phyloP scores from a whole-genome alignment of 2,797 vertebrate genomes.

The Enteromius afrohamiltoni region DNA sequence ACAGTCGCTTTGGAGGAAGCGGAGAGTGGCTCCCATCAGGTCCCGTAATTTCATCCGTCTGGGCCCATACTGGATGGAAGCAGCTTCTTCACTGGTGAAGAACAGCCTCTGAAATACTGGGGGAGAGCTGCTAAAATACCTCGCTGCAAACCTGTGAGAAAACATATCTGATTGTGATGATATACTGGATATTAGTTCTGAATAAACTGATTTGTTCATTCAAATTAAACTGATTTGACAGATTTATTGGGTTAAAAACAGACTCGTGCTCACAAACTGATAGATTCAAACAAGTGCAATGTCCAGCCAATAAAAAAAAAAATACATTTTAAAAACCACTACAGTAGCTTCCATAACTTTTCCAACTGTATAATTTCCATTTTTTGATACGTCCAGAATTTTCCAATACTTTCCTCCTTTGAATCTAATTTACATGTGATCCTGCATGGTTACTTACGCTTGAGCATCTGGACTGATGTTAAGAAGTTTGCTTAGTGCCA shows the following conservation, averaged over 20 bases:
- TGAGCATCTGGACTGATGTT: constrained; percentile 87
- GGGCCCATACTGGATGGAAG: constrained; percentile 88
- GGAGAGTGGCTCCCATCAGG: constrained; percentile 94
- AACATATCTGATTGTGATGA: neutral
- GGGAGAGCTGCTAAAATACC: constrained; percentile 87
- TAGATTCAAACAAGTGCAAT: neutral
- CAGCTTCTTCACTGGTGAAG: constrained; percentile 90
- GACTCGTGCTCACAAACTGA: too few species aligned
- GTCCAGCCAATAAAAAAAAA: neutral
- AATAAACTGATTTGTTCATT: neutral
- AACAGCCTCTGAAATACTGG: constrained; percentile 97
- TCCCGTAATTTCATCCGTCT: constrained; percentile 96
- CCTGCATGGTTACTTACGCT: constrained; percentile 79
- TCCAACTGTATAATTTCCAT: neutral
- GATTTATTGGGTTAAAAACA: neutral
- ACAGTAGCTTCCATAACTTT: neutral
- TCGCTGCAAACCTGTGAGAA: constrained; percentile 85
- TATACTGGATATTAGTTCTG: too few species aligned
- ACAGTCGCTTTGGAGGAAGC: constrained; percentile 88
- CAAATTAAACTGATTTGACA: neutral
- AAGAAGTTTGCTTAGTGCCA: constrained; percentile 93
- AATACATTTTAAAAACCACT: neutral
- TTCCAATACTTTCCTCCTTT: neutral
- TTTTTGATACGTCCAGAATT: neutral
- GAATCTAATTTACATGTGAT: neutral